Base-by-base conservation (phyloP, 2,113 vertebrate genomes). In the Litocranius walleri region DNA sequence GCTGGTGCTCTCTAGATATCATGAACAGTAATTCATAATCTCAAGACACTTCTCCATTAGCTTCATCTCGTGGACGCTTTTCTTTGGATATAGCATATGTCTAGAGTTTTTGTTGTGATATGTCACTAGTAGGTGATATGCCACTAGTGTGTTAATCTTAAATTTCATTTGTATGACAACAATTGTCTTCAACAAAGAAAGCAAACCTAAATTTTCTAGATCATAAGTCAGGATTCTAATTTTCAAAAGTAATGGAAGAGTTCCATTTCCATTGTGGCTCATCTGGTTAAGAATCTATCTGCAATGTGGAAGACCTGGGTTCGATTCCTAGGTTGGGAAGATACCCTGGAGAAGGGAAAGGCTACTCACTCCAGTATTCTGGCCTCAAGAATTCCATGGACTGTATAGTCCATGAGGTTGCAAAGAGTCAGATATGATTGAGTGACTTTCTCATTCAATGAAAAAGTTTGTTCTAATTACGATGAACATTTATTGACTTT, bases 121-220 rank as follows among this genome's bases (percentile, higher is more conserved):
- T 54, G 11, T 50, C 29, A 23, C 30, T 54, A 52, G 30, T 16
- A 23, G 36, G 14, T 45, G 62, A 77, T 45, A n/a, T 30, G 8
- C 87, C 57, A 56, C 56, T 29, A 77, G 29, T 77, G 21, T 2
- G 16, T 87, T 90, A 50, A 9, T 95, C 87, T 59, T 52, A 57
- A 83, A 77, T 83, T 96, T 30, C 14, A 59, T 45, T 96, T 95
- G 12, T 82, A 48, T 64, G 54, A 84, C 17, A 82, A 23, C 19
- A 93, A 80, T 36, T 85, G 29, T 48, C 81, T 93, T 94, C 33
- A 86, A 86, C 36, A 62, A 92, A 80, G 74, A 80, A 89, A 84
- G 7, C 7, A 91, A 50, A 29, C 48, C 14, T 19, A 30, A 48
- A 84, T 89, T 92, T 91, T 88, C 48, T 80, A 61, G 7, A 30